A percentile compares a stretch with the other conserved stretches of the same genome.
These are phyloP conservation scores for Pardosa pseudoannulata DNA, from an alignment of 2,888 invertebrate species.

Conservation along the genomic window DNA sequence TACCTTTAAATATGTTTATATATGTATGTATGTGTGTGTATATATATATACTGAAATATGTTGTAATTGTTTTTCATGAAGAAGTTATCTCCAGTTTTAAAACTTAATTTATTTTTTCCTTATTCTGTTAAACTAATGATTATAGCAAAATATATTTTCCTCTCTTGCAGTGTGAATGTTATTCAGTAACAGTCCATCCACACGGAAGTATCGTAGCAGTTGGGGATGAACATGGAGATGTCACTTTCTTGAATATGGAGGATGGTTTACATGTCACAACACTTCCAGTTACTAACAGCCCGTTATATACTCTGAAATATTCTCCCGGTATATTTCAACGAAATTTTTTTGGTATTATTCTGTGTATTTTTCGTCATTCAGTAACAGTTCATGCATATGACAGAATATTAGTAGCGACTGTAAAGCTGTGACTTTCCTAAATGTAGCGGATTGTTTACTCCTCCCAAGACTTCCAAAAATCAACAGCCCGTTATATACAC, in stretches of 20 bases:
- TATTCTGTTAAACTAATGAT: too few species aligned
- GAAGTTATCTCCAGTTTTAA: too few species aligned
- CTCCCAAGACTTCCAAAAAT: conserved; percentile 61
- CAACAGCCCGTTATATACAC: conserved; percentile 56
- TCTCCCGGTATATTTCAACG: conserved; percentile 66
- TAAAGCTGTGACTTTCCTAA: conserved; percentile 58
- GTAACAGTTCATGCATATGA: conserved; percentile 65
- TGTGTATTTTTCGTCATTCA: too few species aligned
- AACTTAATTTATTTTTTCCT: too few species aligned
- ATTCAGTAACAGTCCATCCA: conserved; percentile 59
- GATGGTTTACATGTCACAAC: conserved; percentile 67
- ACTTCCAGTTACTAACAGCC: conserved; percentile 61
- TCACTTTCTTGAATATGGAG: conserved; percentile 68
- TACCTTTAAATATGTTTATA: too few species aligned
- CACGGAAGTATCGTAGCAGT: conserved; percentile 69
- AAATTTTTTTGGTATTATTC: too few species aligned
- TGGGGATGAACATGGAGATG: conserved; percentile 65
- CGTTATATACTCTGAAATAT: conserved; percentile 59
- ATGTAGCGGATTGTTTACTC: conserved; percentile 65
- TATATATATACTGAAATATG: too few species aligned
- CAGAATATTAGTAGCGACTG: conserved; percentile 64
- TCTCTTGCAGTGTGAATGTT: conserved; percentile 56
- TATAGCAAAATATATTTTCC: not conserved
- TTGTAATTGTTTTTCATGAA: too few species aligned
- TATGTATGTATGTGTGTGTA: too few species aligned